These are phyloP conservation scores for Drosophila trapezifrons DNA, from an alignment of 1,140 invertebrate species.

Conservation along the genomic window DNA sequence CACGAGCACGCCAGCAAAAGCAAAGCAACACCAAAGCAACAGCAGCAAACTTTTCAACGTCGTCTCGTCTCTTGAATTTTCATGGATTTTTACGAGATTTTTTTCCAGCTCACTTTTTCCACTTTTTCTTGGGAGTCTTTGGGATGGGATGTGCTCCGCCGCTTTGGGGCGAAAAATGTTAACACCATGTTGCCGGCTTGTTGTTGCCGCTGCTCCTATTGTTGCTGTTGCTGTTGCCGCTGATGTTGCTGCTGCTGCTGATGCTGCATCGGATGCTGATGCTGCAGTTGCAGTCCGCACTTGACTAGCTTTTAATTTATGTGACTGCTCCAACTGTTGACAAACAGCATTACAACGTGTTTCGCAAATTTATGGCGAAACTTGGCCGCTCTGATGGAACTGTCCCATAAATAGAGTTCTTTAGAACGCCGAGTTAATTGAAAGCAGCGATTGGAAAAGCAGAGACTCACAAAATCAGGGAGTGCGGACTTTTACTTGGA, in stretches of 20 bases:
- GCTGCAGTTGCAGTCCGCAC: slow-evolving; percentile 64
- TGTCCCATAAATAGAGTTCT: slow-evolving; percentile 73
- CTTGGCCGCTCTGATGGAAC: slow-evolving; percentile 64
- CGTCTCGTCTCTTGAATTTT: slow-evolving; percentile 71
- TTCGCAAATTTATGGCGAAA: slow-evolving; percentile 77
- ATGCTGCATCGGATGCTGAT: slow-evolving; percentile 12
- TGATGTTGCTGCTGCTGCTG: slow-evolving; percentile 31
- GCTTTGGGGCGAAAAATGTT: slow-evolving; percentile 73
- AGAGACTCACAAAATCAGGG: slow-evolving; percentile 7
- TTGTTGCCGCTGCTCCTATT: slow-evolving; percentile 33
- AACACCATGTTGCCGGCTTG: slow-evolving; percentile 75
- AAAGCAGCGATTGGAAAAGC: slow-evolving; percentile 44
- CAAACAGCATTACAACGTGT: slow-evolving; percentile 81
- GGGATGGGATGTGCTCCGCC: slow-evolving; percentile 36
- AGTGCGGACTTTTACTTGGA: slow-evolving; percentile 4
- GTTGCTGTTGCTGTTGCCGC: slow-evolving; percentile 38
- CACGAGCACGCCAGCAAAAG: slow-evolving; percentile 33
- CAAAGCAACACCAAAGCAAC: slow-evolving; percentile 35
- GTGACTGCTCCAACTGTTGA: slow-evolving; percentile 79
- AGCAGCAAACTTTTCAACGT: slow-evolving; percentile 57
- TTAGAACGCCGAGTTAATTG: slow-evolving; percentile 50
- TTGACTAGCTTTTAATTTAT: slow-evolving; percentile 82
- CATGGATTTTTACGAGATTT: slow-evolving; percentile 80
- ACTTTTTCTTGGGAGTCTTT: slow-evolving; percentile 47
- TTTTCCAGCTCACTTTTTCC: slow-evolving; percentile 28